phyloP scores from a whole-genome alignment of 2,888 invertebrate species.

The Plutella xylostella region DNA sequence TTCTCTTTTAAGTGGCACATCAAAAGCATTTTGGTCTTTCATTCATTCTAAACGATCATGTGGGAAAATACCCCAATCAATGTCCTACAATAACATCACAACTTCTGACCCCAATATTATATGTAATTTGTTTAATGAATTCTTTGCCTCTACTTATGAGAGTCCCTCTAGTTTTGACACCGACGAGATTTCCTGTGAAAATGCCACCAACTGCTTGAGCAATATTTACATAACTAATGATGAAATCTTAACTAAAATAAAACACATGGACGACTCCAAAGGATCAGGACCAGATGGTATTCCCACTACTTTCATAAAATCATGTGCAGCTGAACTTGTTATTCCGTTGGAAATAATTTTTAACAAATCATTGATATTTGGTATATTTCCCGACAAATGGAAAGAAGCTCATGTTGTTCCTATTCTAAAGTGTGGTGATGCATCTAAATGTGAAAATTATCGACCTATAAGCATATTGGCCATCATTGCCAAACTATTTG shows the following conservation, averaged over 20 bases:
- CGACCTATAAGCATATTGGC: conserved; percentile 15
- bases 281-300: not conserved
- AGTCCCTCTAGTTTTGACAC: too few species aligned
- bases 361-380: conserved; percentile 10
- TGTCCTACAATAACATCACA: too few species aligned
- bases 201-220: too few species aligned
- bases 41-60: too few species aligned
- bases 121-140: too few species aligned
- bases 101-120: too few species aligned
- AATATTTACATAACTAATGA: not conserved
- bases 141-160: too few species aligned
- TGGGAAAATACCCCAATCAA: too few species aligned
- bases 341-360: conserved; percentile 6
- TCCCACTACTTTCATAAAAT: not conserved
- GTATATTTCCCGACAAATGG: conserved; percentile 12
- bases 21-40: too few species aligned
- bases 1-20: too few species aligned
- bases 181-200: too few species aligned
- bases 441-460: conserved; percentile 7
- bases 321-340: not conserved
- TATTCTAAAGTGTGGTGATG: conserved; percentile 12
- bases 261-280: not conserved
- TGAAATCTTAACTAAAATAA: not conserved
- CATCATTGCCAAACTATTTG: conserved; percentile 11
- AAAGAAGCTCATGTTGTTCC: conserved; percentile 12